Conservation (phyloP, 92 coral and sea anemone genomes). For the Palythoa caribaeorum region DNA sequence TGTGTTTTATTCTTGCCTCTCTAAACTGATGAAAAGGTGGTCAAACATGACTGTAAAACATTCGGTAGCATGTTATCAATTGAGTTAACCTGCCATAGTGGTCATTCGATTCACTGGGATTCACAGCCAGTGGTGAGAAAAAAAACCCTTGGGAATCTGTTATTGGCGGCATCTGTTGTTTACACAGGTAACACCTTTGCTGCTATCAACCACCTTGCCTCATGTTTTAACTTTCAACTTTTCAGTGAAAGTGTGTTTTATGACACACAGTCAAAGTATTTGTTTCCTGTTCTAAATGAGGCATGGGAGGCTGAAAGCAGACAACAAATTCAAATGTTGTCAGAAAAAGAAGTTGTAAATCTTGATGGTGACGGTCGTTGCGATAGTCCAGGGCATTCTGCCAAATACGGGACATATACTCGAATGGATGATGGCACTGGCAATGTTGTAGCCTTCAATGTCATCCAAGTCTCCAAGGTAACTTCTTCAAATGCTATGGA, state of each 20-base stretch:
- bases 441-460: conserved; percentile 7
- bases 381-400: neutral
- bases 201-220: conserved; percentile 51
- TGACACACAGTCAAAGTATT: neutral
- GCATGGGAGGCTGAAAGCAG: conserved; percentile 11
- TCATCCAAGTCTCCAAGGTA: neutral
- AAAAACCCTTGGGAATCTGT: conserved; percentile 57
- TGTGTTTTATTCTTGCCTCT: conserved; percentile 54
- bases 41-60: conserved; percentile 28
- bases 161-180: conserved; percentile 61
- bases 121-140: conserved; percentile 55
- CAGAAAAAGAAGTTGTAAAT: neutral
- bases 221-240: conserved; percentile 47
- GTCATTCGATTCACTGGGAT: conserved; percentile 50
- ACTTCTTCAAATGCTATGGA: conserved; percentile 7
- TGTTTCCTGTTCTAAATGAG: neutral
- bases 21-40: conserved; percentile 58
- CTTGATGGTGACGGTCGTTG: conserved; percentile 11
- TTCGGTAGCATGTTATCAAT: conserved; percentile 59
- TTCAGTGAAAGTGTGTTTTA: conserved; percentile 50
- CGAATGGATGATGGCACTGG: neutral
- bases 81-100: conserved; percentile 39
- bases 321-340: neutral
- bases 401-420: neutral
- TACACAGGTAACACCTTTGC: conserved; percentile 66